Percentiles rank a stretch among this genome's conserved stretches.
These are phyloP conservation scores for Cyprinodon brontotheroides DNA, from an alignment of 2,113 vertebrate genomes.

Conservation along the genomic window DNA sequence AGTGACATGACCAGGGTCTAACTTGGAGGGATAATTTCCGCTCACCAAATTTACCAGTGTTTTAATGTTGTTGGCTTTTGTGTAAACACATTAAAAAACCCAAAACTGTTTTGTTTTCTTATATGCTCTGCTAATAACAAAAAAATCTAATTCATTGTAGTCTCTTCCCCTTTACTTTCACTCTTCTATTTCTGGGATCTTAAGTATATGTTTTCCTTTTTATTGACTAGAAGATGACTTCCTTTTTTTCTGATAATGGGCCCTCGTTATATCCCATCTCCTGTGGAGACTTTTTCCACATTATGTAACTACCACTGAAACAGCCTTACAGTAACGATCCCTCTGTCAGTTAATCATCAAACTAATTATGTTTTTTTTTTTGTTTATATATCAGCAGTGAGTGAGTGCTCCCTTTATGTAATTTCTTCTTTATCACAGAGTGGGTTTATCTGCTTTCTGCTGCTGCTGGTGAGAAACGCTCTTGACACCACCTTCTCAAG, in stretches of 20 bases:
- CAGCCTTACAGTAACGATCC: slow-evolving; percentile 26
- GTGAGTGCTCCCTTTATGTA: slow-evolving; percentile 23
- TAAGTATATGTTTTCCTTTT: slow-evolving; percentile 40
- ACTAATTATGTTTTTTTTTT: slow-evolving; percentile 50
- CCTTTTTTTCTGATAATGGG: slow-evolving; percentile 33
- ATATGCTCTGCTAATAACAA: slow-evolving; percentile 1
- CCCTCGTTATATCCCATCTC: slow-evolving; percentile 35
- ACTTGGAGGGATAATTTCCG: too few relatives aligned
- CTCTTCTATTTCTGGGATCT: slow-evolving; percentile 12
- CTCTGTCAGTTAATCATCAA: slow-evolving; percentile 41
- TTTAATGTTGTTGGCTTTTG: too few relatives aligned
- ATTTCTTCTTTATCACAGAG: slow-evolving; percentile 43
- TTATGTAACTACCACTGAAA: slow-evolving; percentile 55
- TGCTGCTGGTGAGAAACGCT: slow-evolving; percentile 18
- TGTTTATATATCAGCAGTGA: slow-evolving; percentile 30
- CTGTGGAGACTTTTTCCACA: slow-evolving; percentile 38
- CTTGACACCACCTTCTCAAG: slow-evolving; percentile 30
- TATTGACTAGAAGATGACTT: slow-evolving; percentile 37
- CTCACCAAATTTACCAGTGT: too few relatives aligned
- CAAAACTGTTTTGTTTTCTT: slow-evolving; percentile 4
- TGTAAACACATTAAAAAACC: too few relatives aligned
- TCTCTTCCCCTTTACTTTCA: neutral
- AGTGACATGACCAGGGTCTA: too few relatives aligned
- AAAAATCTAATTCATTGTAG: neutral
- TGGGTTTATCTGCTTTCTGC: slow-evolving; percentile 24